Evolutionary conservation across 2,113 vertebrate species (phyloP).

Genomic region (Psettodes erumei): DNA sequence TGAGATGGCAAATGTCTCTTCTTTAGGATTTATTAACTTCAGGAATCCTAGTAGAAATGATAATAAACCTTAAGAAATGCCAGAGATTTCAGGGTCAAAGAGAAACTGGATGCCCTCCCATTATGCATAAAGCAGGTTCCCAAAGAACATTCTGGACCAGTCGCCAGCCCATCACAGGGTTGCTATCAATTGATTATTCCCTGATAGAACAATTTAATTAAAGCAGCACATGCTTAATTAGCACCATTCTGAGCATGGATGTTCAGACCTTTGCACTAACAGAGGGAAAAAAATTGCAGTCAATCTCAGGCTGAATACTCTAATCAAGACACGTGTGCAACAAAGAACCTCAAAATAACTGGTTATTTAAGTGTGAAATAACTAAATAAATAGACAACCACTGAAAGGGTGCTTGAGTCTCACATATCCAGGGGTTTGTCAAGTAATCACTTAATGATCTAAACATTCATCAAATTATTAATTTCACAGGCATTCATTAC

Average conservation of each 20-base stretch:
- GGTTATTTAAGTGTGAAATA: too few species aligned
- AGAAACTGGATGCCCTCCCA: slow-evolving; percentile 1
- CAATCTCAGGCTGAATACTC: slow-evolving; percentile 44
- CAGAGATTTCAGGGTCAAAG: slow-evolving; percentile 6
- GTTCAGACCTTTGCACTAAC: slow-evolving; percentile 66
- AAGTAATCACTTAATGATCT: not conserved
- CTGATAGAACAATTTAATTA: slow-evolving; percentile 57
- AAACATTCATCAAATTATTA: too few species aligned
- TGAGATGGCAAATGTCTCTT: not conserved
- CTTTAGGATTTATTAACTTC: not conserved
- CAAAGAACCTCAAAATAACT: slow-evolving; percentile 31
- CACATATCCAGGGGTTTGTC: not conserved
- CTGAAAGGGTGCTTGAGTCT: not conserved
- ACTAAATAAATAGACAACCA: not conserved
- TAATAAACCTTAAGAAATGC: not conserved
- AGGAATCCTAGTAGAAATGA: not conserved
- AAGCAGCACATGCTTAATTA: slow-evolving; percentile 62
- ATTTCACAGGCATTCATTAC: not conserved
- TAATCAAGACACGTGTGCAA: slow-evolving; percentile 45
- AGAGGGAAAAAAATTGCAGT: too few species aligned
- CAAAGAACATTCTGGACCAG: slow-evolving; percentile 13
- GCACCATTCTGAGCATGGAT: slow-evolving; percentile 62
- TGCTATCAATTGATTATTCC: slow-evolving; percentile 37
- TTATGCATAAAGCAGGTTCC: not conserved
- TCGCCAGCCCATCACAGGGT: slow-evolving; percentile 28